Evolutionary conservation across 2,113 vertebrate genomes (phyloP), one percentile per base, ranked within the genome.

Genomic region (Cyanoliseus patagonus): DNA sequence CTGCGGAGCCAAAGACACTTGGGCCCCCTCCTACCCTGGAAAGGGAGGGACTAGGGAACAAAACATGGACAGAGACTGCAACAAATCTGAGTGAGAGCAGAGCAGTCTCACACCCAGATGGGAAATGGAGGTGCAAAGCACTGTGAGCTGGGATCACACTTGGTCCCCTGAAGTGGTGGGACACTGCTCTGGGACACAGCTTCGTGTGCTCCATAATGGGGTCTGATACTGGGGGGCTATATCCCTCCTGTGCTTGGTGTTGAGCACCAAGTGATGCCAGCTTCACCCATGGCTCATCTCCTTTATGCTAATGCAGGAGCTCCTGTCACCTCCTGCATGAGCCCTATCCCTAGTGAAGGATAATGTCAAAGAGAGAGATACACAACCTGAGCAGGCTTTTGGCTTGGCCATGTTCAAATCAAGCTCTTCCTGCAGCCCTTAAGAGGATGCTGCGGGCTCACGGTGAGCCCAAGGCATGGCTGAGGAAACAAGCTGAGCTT

Each of bases 71-170:
- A 59, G 51, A 63, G 23, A 55, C 20, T 17, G 35, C 47, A 78
- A 42, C 8, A 57, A 25, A 28, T 31, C 64, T 39, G 33, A 72
- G 13, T 2, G 14, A 57, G 30, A 51, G 24, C 53, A 55, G 23
- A 68, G 35, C 33, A 17, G 33, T 8, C 53, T 37, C 83, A 52
- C 39, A 51, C 5, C 7, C 35, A 31, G 47, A 2, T 39, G 47
- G 28, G 19, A 57, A 63, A 35, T 0, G 7, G 22, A 73, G 59
- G 28, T 15, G 67, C 4, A 3, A 31, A 52, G 17, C 1, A 0
- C 25, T 13, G 7, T 5, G 13, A 80, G 81, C 33, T 5, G 2
- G 33, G 33, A 63, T 19, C 6, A 1, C 0, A 0, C 33, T 17
- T 19, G 47, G 37, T n/a, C 33, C 47, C 18, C 53, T 19, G 62